Base-by-base conservation (phyloP, 2,113 vertebrate species). In the Oxyruncus cristatus region DNA sequence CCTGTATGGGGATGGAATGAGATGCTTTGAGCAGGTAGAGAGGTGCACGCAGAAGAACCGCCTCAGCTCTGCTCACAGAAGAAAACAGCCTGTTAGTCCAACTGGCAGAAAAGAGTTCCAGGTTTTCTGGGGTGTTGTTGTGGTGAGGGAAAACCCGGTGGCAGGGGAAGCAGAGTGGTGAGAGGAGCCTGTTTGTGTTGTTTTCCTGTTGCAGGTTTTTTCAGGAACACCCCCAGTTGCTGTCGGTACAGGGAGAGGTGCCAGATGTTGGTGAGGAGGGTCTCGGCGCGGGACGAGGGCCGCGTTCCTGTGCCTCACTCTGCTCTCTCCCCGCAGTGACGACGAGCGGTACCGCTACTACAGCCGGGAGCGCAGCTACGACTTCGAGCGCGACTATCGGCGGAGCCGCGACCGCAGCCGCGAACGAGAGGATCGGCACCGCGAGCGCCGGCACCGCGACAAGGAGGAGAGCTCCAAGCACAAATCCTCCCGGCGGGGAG, bases 401-500 rank as follows among this genome's bases (percentile, higher is more conserved):
- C 90, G 97, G 47, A 96, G 96, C 37, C 89, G 96, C 12, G 97
- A 98, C 23, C 94, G 92, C 77, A 98, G 96, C 89, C 42, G 95
- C 30, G 97, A 98, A 71, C 93, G 96, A 2, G 98, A 98, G 90
- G 97, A 98, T 61, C 96, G 96, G 5, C 96, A 98, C 78, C 95
- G 97, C 2, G 97, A 98, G 88, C 96, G 96, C 81, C 67, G 97
- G 70, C 98, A 98, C 78, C 46, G 97, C 5, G 97, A 98, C 86
- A 98, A 98, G 47, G 98, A 98, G 81, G 97, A 98, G 72, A 75
- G 96, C 90, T 88, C 93, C 84, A 98, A 98, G 93, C 97, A 98
- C 89, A 98, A 98, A 73, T 98, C 98, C 12, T 98, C 97, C 4
- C 96, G 97, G 13, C 96, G 97, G 97, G 98, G 79, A 73, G 95